Evolutionary conservation across 2,113 vertebrate genomes (phyloP), one percentile per base, ranked within the genome.

Genomic region (Tinamus guttatus): DNA sequence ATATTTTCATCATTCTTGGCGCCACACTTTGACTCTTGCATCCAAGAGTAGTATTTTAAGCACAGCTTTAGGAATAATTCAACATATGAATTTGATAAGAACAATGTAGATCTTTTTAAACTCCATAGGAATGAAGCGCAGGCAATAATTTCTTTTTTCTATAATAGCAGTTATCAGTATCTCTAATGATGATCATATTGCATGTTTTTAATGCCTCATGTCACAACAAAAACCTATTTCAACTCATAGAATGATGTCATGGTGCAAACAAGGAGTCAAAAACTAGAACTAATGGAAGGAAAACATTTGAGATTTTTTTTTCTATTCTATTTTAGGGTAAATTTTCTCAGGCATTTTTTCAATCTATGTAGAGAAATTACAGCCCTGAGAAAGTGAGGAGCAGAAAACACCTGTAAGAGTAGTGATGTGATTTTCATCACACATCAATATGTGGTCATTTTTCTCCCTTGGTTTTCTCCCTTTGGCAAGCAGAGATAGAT

Each of bases 1-100:
- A 80, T 68, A 0, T 73, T 84, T 89, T 93, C 52, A 90, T 85
- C 45, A 24, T 41, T 82, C n/a, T n/a, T 87, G 90, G 63, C 67
- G 79, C 90, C 69, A 56, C 6, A 13, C 9, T 91, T 87, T 28
- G 20, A 15, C 36, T 87, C 16, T 60, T 51, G 12, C 70, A 64
- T 89, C 82, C 59, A 91, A 81, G 67, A 91, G 73, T 10, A 91
- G 19, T 90, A 87, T 28, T 85, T 93, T 80, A 77, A 85, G 14
- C 32, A 41, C 54, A 45, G 6, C 36, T 93, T 81, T 22, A 88
- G 47, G 86, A 94, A 60, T 68, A 90, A 63, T 51, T 83, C 64
- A 70, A 30, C 24, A 22, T 83, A 83, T 1, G 4, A 89, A 93
- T 87, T 78, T 83, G 68, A 56, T 85, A 89, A 95, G 41, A 85